Conservation (phyloP, 2,113 vertebrate genomes). For the Paramormyrops kingsleyae region DNA sequence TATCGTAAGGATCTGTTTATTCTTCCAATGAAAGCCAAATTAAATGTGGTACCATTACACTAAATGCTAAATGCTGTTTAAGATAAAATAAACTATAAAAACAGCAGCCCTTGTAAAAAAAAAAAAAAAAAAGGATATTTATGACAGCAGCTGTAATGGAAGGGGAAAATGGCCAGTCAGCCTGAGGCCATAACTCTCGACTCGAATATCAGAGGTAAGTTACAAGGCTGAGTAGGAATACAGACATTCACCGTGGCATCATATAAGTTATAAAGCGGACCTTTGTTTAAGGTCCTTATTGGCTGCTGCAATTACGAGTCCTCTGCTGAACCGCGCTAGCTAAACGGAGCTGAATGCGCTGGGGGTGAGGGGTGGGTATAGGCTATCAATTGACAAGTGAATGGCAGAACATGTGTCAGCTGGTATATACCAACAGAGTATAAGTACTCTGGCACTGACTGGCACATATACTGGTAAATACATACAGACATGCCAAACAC, state of each 20-base stretch:
- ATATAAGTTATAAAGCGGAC: not conserved
- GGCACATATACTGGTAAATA: not conserved
- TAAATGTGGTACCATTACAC: not conserved
- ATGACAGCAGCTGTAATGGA: not conserved
- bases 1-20: not conserved
- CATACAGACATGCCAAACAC: not conserved
- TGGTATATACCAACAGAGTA: not conserved
- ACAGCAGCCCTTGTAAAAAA: not conserved
- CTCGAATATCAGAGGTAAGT: not conserved
- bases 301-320: not conserved
- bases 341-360: not conserved
- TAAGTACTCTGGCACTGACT: not conserved
- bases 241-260: not conserved
- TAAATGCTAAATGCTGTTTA: not conserved
- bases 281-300: not conserved
- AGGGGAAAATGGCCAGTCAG: not conserved
- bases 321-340: not conserved
- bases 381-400: not conserved
- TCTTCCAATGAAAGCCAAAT: not conserved
- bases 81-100: not conserved
- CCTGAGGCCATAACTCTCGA: not conserved
- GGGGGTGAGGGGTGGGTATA: not conserved
- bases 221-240: not conserved
- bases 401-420: not conserved
- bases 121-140: not conserved